Evolutionary conservation across 2,888 invertebrate species (phyloP).

Genomic region (Caradrina clavipalpis): DNA sequence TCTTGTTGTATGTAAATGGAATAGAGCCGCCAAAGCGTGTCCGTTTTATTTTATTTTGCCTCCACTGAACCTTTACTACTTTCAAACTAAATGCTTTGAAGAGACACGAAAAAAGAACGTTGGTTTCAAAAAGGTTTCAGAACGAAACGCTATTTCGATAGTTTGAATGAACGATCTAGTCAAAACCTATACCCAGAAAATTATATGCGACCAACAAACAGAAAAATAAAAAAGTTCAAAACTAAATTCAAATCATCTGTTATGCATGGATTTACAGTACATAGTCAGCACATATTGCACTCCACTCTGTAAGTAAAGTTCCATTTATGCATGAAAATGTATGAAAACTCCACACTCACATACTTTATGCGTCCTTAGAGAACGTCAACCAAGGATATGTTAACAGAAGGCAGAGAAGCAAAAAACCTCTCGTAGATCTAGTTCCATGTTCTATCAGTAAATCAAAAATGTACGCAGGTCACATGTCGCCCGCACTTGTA

Average conservation of each 20-base stretch:
- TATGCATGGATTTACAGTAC: constrained; percentile 16
- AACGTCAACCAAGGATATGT: constrained; percentile 26
- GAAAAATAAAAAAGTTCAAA: no score
- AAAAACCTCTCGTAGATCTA: constrained; percentile 47
- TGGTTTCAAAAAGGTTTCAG: no score
- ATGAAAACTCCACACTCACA: constrained; percentile 41
- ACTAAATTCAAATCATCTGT: neutral
- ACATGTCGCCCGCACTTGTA: constrained; percentile 20
- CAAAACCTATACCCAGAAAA: no score
- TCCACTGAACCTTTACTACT: no score
- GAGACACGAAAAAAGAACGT: no score
- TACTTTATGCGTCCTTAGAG: constrained; percentile 42
- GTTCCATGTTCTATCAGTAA: constrained; percentile 41
- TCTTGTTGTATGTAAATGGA: no score
- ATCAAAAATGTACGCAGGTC: constrained; percentile 57
- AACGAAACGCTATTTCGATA: no score
- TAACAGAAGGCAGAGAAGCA: constrained; percentile 17
- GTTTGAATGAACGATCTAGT: no score
- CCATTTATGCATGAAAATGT: constrained; percentile 30
- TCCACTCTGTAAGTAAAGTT: constrained; percentile 25
- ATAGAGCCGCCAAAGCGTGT: no score
- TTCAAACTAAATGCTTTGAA: no score
- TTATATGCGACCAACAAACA: no score
- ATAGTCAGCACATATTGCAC: constrained; percentile 17
- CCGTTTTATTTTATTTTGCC: no score